Evolutionary conservation across 2,888 invertebrate species (phyloP).

Genomic region (Amitus sp.): DNA sequence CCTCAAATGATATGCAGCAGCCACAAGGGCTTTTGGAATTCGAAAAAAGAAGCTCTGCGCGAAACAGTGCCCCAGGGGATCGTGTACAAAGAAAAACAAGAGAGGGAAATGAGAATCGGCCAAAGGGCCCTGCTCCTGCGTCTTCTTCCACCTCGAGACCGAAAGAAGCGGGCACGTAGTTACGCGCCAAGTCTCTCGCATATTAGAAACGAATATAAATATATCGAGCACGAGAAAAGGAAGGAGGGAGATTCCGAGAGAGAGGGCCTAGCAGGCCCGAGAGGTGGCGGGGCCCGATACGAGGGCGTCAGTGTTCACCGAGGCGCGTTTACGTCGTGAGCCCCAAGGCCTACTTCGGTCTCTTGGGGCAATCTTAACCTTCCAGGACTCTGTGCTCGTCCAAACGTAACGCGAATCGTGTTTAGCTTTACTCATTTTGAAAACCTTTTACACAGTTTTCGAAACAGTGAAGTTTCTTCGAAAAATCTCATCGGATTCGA

Average conservation of each 20-base stretch:
- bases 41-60: slow-evolving; percentile 12
- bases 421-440: too few species aligned
- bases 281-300: slow-evolving; percentile 30
- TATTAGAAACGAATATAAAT: slow-evolving; percentile 62
- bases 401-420: slow-evolving; percentile 4
- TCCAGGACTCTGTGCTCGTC: slow-evolving; percentile 35
- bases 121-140: slow-evolving; percentile 9
- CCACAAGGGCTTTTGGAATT: slow-evolving; percentile 31
- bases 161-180: slow-evolving; percentile 13
- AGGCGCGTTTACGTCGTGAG: slow-evolving; percentile 34
- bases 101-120: slow-evolving; percentile 17
- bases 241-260: slow-evolving; percentile 15
- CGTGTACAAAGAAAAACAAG: slow-evolving; percentile 19
- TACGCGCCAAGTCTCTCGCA: slow-evolving; percentile 41
- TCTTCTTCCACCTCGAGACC: slow-evolving; percentile 7
- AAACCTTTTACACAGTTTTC: too few species aligned
- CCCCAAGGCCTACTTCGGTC: slow-evolving; percentile 34
- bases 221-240: slow-evolving; percentile 46
- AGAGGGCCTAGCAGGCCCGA: slow-evolving; percentile 23
- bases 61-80: slow-evolving; percentile 10
- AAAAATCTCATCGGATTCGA: too few species aligned
- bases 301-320: slow-evolving; percentile 32
- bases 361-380: slow-evolving; percentile 34
- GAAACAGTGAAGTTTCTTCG: too few species aligned
- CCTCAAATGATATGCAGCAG: slow-evolving; percentile 21